Conservation (phyloP, 2,113 vertebrate species). For the Pagrus major region DNA sequence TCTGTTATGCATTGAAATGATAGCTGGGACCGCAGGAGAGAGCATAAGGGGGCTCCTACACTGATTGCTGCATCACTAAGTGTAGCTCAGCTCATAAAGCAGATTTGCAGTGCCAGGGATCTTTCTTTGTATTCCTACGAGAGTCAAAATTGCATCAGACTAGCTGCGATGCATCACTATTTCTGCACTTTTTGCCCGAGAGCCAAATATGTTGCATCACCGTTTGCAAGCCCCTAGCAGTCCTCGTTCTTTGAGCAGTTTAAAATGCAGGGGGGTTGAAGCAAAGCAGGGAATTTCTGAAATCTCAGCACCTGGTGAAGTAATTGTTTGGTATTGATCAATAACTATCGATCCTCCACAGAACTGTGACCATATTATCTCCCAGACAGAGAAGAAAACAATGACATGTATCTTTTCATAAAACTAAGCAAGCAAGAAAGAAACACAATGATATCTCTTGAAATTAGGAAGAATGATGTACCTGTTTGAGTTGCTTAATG, state of each 20-base stretch:
- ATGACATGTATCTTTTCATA: background rate
- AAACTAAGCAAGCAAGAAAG: background rate
- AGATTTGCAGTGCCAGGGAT: constrained; percentile 4
- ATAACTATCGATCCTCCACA: background rate
- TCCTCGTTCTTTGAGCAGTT: background rate
- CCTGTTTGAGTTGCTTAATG: constrained; percentile 98
- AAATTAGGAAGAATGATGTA: constrained; percentile 57
- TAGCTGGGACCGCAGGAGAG: background rate
- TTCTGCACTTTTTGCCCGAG: constrained; percentile 1
- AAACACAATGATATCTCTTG: background rate
- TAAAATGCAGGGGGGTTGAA: background rate
- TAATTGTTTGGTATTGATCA: background rate
- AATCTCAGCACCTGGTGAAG: constrained; percentile 3
- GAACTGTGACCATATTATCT: background rate
- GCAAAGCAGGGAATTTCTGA: background rate
- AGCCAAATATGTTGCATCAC: constrained; percentile 18
- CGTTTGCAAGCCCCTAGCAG: background rate
- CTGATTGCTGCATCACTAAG: background rate
- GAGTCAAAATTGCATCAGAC: constrained; percentile 14
- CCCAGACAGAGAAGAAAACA: background rate
- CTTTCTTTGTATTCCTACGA: background rate
- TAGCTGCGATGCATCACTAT: background rate
- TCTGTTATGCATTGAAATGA: background rate
- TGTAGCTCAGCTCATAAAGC: background rate
- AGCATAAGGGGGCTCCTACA: constrained; percentile 3